phyloP scores from a whole-genome alignment of 2,113 vertebrate species.

The Ursus arctos region DNA sequence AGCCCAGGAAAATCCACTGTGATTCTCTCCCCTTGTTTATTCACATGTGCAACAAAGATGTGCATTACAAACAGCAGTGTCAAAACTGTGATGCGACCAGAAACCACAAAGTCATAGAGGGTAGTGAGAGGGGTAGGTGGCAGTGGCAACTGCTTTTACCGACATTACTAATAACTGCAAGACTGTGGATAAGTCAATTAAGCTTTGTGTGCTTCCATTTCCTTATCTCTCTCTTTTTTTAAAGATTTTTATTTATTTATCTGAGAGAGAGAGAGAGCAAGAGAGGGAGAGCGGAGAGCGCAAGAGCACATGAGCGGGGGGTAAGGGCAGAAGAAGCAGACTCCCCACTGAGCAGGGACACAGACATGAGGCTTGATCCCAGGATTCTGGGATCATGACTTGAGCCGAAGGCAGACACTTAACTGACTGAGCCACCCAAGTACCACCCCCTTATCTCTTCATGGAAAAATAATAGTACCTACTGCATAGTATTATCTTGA shows the following conservation, averaged over 20 bases:
- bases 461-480: neutral
- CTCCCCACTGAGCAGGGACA: neutral
- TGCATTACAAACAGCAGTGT: neutral
- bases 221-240: neutral
- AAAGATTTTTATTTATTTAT: neutral
- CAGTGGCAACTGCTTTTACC: neutral
- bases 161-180: neutral
- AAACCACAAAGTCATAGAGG: neutral
- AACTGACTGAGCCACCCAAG: neutral
- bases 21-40: neutral
- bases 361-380: fast-evolving
- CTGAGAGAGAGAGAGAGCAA: neutral
- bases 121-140: neutral
- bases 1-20: neutral
- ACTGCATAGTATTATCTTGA: neutral
- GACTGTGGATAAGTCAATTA: neutral
- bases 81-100: neutral
- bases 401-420: neutral
- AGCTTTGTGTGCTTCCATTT: neutral
- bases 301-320: neutral
- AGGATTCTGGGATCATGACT: neutral
- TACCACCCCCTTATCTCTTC: neutral
- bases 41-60: neutral
- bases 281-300: neutral
- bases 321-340: neutral